These are phyloP conservation scores for Clanis bilineata DNA, from an alignment of 2,888 invertebrate genomes.

Conservation along the genomic window DNA sequence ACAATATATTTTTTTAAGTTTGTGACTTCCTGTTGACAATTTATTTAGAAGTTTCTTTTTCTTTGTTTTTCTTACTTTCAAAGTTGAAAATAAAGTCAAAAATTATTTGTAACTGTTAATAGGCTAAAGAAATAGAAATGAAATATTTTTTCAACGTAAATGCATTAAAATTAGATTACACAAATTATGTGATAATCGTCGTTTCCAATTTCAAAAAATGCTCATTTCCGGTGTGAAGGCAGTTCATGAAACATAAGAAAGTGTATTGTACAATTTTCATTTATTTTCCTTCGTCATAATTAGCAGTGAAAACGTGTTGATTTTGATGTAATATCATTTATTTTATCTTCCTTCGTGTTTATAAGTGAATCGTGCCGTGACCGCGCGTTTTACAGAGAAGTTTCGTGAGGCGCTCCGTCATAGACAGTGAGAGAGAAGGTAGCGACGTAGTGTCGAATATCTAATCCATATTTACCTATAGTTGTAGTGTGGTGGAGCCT, in stretches of 20 bases:
- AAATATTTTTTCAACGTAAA: constrained; percentile 55
- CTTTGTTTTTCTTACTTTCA: constrained; percentile 32
- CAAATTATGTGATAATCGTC: constrained; percentile 52
- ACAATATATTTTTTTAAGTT: constrained; percentile 29
- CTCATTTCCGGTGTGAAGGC: constrained; percentile 76
- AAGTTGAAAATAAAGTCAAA: constrained; percentile 26
- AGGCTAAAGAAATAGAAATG: constrained; percentile 56
- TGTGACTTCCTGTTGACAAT: constrained; percentile 47
- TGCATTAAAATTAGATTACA: constrained; percentile 31
- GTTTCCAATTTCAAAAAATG: constrained; percentile 65
- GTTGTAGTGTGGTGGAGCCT: constrained; percentile 31
- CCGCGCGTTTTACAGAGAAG: constrained; percentile 52
- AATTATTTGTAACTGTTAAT: constrained; percentile 46
- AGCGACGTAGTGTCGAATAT: constrained; percentile 69
- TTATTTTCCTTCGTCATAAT: constrained; percentile 80
- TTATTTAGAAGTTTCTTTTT: constrained; percentile 25
- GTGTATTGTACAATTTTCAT: constrained; percentile 69
- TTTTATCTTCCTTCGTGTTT: constrained; percentile 63
- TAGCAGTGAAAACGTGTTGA: constrained; percentile 66
- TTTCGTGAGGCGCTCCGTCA: constrained; percentile 65
- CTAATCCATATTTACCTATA: constrained; percentile 69
- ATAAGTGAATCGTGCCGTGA: constrained; percentile 50
- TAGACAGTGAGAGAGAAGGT: constrained; percentile 73
- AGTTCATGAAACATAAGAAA: constrained; percentile 79
- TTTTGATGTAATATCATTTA: constrained; percentile 65